Percentiles rank a stretch among this genome's conserved stretches.
phyloP scores from a whole-genome alignment of 2,888 invertebrate genomes.

The Trissoscelio sp. region DNA sequence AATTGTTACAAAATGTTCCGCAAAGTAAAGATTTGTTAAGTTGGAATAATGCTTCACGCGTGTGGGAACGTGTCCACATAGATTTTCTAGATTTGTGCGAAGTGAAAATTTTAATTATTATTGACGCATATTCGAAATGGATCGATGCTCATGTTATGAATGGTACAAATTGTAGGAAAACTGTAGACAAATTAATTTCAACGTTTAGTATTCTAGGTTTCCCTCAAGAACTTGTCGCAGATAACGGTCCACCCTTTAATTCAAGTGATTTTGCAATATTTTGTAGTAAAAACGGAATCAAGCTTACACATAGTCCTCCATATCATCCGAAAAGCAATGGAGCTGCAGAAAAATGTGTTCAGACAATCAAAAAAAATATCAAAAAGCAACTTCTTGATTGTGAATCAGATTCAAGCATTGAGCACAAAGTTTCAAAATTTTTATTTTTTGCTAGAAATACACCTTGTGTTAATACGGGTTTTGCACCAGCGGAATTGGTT shows the following conservation, averaged over 20 bases:
- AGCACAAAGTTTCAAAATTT: constrained; percentile 16
- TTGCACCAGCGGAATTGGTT: constrained; percentile 56
- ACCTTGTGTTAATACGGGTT: constrained; percentile 50
- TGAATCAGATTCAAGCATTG: constrained; percentile 28
- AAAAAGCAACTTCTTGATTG: constrained; percentile 62
- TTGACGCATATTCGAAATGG: constrained; percentile 79
- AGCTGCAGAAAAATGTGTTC: constrained; percentile 67
- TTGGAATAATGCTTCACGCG: constrained; percentile 67
- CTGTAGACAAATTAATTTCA: constrained; percentile 4
- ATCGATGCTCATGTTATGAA: constrained; percentile 73
- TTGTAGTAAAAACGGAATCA: constrained; percentile 30
- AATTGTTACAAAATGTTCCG: constrained; percentile 72
- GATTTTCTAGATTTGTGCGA: constrained; percentile 76
- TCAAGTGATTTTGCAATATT: constrained; percentile 32
- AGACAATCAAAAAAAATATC: constrained; percentile 63
- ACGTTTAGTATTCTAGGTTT: constrained; percentile 54
- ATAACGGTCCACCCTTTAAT: constrained; percentile 53
- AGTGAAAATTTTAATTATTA: constrained; percentile 41
- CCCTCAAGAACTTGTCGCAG: constrained; percentile 44
- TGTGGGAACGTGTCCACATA: constrained; percentile 81
- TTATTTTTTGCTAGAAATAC: constrained; percentile 45
- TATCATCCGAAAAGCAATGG: constrained; percentile 71
- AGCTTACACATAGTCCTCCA: constrained; percentile 63
- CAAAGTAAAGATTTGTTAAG: constrained; percentile 63
- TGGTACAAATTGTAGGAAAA: constrained; percentile 25